These are phyloP conservation scores for Mus pahari DNA, from an alignment of 2,113 vertebrate genomes.

Conservation along the genomic window DNA sequence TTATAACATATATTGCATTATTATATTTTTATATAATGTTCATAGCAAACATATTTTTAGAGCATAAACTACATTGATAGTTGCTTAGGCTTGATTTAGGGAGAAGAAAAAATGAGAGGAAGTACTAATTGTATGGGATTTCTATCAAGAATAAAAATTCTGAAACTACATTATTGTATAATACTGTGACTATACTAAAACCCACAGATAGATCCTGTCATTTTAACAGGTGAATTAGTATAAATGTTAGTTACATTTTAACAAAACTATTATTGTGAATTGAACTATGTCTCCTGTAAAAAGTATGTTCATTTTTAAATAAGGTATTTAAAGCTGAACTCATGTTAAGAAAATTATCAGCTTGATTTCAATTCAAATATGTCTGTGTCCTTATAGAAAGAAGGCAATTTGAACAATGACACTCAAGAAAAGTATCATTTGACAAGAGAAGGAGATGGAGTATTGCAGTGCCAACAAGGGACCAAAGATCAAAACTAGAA, in stretches of 20 bases:
- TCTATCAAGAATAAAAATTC: conserved; percentile 48
- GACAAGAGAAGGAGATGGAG: neutral
- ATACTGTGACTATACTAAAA: conserved; percentile 25
- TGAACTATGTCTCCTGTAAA: neutral
- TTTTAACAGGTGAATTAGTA: conserved; percentile 15
- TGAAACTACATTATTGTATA: conserved; percentile 53
- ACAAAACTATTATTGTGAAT: conserved; percentile 19
- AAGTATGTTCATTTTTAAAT: conserved; percentile 30
- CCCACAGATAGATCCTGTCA: neutral
- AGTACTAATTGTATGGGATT: neutral
- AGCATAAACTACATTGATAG: neutral
- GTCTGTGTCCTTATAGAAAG: neutral
- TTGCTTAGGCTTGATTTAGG: neutral
- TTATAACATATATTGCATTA: neutral
- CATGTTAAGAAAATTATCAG: neutral
- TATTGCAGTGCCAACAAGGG: neutral
- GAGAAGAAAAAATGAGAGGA: neutral
- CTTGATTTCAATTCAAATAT: neutral
- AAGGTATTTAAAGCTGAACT: neutral
- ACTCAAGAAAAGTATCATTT: neutral
- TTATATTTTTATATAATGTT: neutral
- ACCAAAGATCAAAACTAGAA: neutral
- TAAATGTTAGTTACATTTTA: conserved; percentile 20
- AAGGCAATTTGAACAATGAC: neutral
- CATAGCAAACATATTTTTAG: conserved; percentile 24